A percentile compares a stretch with the other conserved stretches of the same genome.
phyloP scores from a whole-genome alignment of 2,113 vertebrate genomes.

The Corythaixoides concolor region DNA sequence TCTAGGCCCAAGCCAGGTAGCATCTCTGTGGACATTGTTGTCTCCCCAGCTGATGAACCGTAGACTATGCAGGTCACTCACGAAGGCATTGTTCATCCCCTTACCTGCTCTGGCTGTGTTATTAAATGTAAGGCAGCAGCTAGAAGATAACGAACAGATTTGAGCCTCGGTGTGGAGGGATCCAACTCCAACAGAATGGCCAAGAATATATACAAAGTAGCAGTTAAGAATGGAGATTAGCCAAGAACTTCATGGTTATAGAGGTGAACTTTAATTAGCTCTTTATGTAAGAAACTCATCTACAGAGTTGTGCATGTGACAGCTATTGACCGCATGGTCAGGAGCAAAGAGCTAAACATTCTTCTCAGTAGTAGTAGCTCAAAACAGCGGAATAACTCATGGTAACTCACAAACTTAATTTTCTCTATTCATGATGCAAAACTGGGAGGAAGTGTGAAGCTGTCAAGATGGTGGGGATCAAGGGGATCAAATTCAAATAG shows the following conservation, averaged over 20 bases:
- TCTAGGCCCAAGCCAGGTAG: not conserved
- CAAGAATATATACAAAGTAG: not conserved
- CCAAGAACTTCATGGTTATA: not conserved
- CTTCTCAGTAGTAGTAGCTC: not conserved
- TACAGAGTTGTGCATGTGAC: not conserved
- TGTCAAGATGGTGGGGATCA: not conserved
- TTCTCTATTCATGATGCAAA: not conserved
- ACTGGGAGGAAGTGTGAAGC: not conserved
- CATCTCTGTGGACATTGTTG: not conserved
- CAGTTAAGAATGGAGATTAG: not conserved
- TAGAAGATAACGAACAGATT: not conserved
- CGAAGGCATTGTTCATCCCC: not conserved
- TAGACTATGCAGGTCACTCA: rapidly evolving
- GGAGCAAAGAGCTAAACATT: not conserved
- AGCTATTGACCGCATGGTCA: not conserved
- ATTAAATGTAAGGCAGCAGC: not conserved
- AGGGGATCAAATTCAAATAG: not conserved
- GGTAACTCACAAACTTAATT: not conserved
- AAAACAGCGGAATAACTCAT: not conserved
- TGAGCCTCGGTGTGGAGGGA: not conserved
- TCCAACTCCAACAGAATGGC: not conserved
- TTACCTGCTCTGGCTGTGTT: not conserved
- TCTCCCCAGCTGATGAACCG: not conserved
- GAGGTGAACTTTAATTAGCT: not conserved
- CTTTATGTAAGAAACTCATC: not conserved